Evolutionary conservation across 2,888 invertebrate genomes (phyloP).

Genomic region (Cryptus viduatorius): DNA sequence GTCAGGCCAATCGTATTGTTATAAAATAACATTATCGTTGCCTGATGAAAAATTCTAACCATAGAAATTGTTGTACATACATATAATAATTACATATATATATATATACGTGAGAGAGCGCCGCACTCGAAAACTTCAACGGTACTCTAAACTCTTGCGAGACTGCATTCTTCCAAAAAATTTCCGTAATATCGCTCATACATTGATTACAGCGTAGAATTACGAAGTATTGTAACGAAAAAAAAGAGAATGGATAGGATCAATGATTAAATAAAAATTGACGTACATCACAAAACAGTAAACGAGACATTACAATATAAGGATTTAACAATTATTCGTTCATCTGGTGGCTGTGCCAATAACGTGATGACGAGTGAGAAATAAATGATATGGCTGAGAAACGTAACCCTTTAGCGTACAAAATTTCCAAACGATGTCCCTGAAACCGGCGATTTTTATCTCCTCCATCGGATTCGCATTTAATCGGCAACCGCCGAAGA

Average conservation of each 20-base stretch:
- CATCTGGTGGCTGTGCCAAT: conserved; percentile 79
- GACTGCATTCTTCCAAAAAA: conserved; percentile 41
- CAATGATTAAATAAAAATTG: background rate
- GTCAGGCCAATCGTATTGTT: conserved; percentile 5
- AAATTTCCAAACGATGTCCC: conserved; percentile 74
- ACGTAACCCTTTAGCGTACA: conserved; percentile 77
- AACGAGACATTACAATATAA: conserved; percentile 5
- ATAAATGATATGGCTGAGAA: conserved; percentile 77
- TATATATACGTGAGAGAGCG: background rate
- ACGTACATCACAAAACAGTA: conserved; percentile 3
- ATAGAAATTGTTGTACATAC: background rate
- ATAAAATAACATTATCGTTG: conserved; percentile 9
- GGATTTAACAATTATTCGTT: conserved; percentile 29
- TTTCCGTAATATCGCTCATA: conserved; percentile 18
- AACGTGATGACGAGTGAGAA: conserved; percentile 77
- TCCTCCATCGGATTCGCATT: conserved; percentile 74
- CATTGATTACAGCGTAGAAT: background rate
- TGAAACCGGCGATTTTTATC: conserved; percentile 76
- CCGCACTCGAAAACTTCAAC: background rate
- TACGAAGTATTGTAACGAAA: background rate
- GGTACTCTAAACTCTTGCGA: background rate
- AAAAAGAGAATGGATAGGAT: conserved; percentile 2
- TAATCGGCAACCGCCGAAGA: conserved; percentile 80
- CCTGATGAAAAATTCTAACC: background rate
- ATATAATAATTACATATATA: background rate